These are phyloP conservation scores for Ctenopoma kingsleyae DNA, from an alignment of 2,797 vertebrate genomes.

Conservation along the genomic window DNA sequence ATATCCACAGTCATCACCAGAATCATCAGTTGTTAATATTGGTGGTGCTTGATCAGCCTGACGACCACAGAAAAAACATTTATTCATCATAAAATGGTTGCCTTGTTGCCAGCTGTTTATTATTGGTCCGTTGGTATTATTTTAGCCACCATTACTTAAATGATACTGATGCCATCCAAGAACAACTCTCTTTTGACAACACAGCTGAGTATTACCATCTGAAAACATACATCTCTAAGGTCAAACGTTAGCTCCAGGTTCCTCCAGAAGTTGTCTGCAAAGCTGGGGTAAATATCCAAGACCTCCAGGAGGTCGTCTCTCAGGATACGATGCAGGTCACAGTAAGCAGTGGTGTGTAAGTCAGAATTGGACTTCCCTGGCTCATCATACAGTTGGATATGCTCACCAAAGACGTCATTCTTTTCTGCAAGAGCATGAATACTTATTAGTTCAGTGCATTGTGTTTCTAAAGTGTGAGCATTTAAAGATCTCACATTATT, in stretches of 20 bases:
- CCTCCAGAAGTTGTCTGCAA: conserved; percentile 95
- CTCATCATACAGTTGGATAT: conserved; percentile 89
- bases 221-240: conserved; percentile 90
- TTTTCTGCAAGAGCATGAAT: conserved; percentile 83
- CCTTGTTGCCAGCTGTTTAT: background rate
- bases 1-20: conserved; percentile 81
- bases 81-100: background rate
- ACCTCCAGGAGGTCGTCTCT: conserved; percentile 95
- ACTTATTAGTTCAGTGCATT: background rate
- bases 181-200: background rate
- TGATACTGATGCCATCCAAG: background rate
- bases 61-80: conserved; percentile 38
- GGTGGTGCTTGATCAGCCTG: conserved; percentile 89
- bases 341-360: conserved; percentile 93
- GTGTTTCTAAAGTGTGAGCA: background rate
- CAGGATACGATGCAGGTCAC: conserved; percentile 94
- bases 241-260: conserved; percentile 96
- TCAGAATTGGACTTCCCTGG: conserved; percentile 93
- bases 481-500: background rate
- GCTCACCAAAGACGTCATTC: conserved; percentile 95
- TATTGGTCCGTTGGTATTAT: too few relatives aligned
- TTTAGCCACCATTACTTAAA: background rate
- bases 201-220: background rate
- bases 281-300: conserved; percentile 93
- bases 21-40: conserved; percentile 85